A percentile compares a stretch with the other conserved stretches of the same genome.
phyloP scores from a whole-genome alignment of 2,797 vertebrate genomes.

The Meda fulgida region DNA sequence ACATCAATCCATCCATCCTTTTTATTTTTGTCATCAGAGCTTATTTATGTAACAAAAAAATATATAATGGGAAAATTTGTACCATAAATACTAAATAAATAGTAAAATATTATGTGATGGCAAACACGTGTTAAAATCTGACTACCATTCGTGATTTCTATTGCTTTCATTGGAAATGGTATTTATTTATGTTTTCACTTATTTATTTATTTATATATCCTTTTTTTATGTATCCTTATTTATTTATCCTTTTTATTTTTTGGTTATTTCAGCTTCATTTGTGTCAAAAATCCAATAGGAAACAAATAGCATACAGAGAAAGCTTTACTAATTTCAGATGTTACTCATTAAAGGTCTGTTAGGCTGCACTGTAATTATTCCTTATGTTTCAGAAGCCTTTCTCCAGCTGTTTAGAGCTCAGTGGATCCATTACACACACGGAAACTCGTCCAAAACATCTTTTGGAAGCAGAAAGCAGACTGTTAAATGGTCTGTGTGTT shows the following conservation, averaged over 20 bases:
- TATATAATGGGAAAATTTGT: too few species aligned
- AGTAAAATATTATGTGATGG: too few species aligned
- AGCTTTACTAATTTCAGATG: constrained; percentile 64
- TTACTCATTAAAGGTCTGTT: constrained; percentile 63
- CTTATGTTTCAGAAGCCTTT: constrained; percentile 48
- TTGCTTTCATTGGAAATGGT: too few species aligned
- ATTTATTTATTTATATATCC: too few species aligned
- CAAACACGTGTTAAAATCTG: too few species aligned
- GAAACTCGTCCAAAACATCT: constrained; percentile 20
- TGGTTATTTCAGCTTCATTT: not conserved
- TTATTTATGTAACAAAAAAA: not conserved
- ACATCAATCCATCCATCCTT: too few species aligned
- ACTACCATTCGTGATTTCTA: too few species aligned
- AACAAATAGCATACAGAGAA: not conserved
- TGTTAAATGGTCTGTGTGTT: constrained; percentile 41
- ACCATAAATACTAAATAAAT: too few species aligned
- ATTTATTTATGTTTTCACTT: too few species aligned
- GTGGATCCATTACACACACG: constrained; percentile 25
- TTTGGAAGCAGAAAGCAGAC: constrained; percentile 25
- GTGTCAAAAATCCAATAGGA: not conserved
- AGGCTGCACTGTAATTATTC: constrained; percentile 22
- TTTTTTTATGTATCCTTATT: too few species aligned
- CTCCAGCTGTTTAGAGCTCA: constrained; percentile 43
- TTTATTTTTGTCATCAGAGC: too few species aligned
- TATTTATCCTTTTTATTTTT: too few species aligned